Conservation (phyloP, 2,797 vertebrate species). For the Glossophaga mutica region DNA sequence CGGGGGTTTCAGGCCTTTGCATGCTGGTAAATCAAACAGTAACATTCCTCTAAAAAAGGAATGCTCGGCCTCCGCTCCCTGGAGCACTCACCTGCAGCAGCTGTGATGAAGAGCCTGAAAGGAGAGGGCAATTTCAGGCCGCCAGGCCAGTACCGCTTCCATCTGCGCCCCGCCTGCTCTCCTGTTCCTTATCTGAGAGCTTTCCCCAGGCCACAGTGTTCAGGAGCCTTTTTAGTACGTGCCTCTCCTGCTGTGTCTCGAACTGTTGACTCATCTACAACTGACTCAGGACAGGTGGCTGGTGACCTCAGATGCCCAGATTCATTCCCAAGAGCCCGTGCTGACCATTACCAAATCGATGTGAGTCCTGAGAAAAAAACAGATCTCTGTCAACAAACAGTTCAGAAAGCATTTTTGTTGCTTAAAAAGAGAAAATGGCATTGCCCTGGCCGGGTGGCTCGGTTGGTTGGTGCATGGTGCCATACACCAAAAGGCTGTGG, state of each 20-base stretch:
- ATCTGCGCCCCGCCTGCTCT: neutral
- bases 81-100: neutral
- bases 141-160: neutral
- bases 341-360: neutral
- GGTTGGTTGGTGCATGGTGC: neutral
- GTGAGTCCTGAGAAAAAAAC: neutral
- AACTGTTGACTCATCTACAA: neutral
- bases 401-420: neutral
- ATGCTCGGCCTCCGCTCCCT: neutral
- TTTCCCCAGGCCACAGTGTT: neutral
- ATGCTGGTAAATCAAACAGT: conserved; percentile 9
- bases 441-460: neutral
- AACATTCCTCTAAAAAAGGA: conserved; percentile 39
- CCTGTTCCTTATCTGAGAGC: neutral
- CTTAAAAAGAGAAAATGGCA: neutral
- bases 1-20: conserved; percentile 62
- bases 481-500: neutral
- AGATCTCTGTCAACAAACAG: neutral
- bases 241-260: neutral
- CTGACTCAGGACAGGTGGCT: neutral
- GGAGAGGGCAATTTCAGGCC: neutral
- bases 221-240: neutral
- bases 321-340: neutral
- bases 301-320: neutral
- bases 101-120: neutral